phyloP scores from a whole-genome alignment of 2,113 vertebrate species.

The Perca fluviatilis region DNA sequence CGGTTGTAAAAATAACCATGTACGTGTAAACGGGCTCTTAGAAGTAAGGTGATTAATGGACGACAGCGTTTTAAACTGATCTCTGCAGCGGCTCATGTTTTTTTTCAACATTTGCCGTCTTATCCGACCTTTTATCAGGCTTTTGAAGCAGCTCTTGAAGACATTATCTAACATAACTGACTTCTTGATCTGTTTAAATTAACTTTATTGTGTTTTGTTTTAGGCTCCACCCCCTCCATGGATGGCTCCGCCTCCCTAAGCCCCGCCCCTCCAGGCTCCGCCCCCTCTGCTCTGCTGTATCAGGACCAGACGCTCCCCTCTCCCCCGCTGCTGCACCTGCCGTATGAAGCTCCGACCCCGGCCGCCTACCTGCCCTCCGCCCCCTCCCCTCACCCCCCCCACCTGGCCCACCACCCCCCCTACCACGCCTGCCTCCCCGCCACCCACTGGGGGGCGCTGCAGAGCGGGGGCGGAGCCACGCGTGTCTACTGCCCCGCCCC shows the following conservation, averaged over 20 bases:
- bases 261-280: constrained; percentile 81
- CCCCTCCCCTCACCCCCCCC: constrained; percentile 55
- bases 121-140: too few relatives aligned
- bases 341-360: constrained; percentile 84
- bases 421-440: constrained; percentile 88
- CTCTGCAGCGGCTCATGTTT: too few relatives aligned
- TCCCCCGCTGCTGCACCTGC: constrained; percentile 67
- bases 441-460: constrained; percentile 81
- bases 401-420: constrained; percentile 70
- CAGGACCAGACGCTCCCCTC: constrained; percentile 84
- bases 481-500: constrained; percentile 85
- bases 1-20: too few relatives aligned
- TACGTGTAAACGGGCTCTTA: too few relatives aligned
- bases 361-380: constrained; percentile 84
- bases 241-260: constrained; percentile 81
- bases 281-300: constrained; percentile 74
- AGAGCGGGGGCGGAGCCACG: constrained; percentile 64
- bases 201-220: too few relatives aligned
- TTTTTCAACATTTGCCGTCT: too few relatives aligned
- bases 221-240: constrained; percentile 82
- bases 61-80: too few relatives aligned
- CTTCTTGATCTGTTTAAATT: too few relatives aligned
- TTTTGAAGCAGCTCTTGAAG: too few relatives aligned
- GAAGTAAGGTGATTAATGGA: too few relatives aligned
- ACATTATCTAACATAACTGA: too few relatives aligned